Base-by-base conservation (phyloP, 2,113 vertebrate genomes). In the Recurvirostra avosetta region DNA sequence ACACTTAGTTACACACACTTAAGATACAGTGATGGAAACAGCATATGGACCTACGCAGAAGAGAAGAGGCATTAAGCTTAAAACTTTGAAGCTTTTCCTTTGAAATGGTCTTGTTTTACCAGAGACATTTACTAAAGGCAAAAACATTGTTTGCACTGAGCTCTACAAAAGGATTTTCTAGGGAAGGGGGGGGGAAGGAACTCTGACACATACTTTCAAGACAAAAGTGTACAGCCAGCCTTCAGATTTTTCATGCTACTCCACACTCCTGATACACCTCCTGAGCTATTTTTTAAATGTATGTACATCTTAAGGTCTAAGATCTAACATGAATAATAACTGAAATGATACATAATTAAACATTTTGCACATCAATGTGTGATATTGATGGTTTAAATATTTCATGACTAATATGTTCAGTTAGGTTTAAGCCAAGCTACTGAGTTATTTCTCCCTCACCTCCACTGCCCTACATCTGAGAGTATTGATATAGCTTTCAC, bases 301-400 rank as follows among this genome's bases (percentile, higher is more conserved):
- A 95, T 86, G 90, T 92, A 78, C 93, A 93, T 96, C 80, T 96
- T 96, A 97, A 97, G 97, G 95, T 96, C 94, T 95, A 92, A 96
- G 95, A 96, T 96, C 94, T 89, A 95, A 90, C 96, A 97, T 97
- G 93, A 98, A 97, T 98, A 97, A 98, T 95, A 97, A 95, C 92
- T 90, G 94, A 98, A 96, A 94, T 91, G 81, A 97, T 97, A 85
- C 94, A 98, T 97, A 97, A 97, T 98, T 97, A 96, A 98, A 96
- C 90, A 95, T 94, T 97, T 95, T 96, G 96, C 83, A 97, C 86
- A 96, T 94, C 94, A 93, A 88, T 91, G 92, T 95, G 76, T 78
- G 94, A 95, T 97, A 97, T 93, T 95, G 96, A 97, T 95, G 93
- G 94, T 92, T 96, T 98, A 97, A 98, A 96, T 98, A 96, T 97